Percentiles rank a stretch among this genome's conserved stretches.
These are phyloP conservation scores for Lordiphosa fenestrarum DNA, from an alignment of 2,888 invertebrate genomes.

Conservation along the genomic window DNA sequence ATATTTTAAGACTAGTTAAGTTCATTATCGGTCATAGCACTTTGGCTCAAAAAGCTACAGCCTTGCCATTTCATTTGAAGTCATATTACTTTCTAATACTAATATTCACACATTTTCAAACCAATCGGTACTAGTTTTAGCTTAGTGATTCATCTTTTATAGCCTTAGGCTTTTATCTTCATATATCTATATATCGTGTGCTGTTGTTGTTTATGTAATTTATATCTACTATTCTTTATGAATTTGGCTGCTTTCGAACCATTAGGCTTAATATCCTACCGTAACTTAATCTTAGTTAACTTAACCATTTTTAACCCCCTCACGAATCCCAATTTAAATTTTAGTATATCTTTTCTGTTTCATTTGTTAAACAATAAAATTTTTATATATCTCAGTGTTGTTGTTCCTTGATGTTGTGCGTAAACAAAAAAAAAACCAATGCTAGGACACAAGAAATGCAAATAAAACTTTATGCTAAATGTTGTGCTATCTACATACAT, in stretches of 20 bases:
- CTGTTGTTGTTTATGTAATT: slow-evolving; percentile 39
- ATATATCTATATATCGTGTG: slow-evolving; percentile 25
- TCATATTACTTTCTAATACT: too few relatives aligned
- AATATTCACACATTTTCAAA: too few relatives aligned
- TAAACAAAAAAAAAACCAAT: slow-evolving; percentile 29
- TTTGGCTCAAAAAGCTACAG: not conserved
- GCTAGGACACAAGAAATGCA: slow-evolving; percentile 29
- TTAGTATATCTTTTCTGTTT: slow-evolving; percentile 9
- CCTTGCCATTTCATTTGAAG: too few relatives aligned
- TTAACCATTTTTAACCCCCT: not conserved
- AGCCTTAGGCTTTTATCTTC: slow-evolving; percentile 8
- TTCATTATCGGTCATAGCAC: not conserved
- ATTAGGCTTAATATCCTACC: slow-evolving; percentile 1
- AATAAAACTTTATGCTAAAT: slow-evolving; percentile 37
- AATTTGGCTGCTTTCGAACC: slow-evolving; percentile 46
- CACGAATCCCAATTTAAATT: not conserved
- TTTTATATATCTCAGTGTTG: slow-evolving; percentile 74
- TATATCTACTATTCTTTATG: slow-evolving; percentile 7
- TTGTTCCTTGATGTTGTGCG: slow-evolving; percentile 77
- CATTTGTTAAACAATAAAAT: slow-evolving; percentile 29
- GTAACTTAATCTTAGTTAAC: slow-evolving; percentile 7
- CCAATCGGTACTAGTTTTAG: not conserved
- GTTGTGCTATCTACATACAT: slow-evolving; percentile 39
- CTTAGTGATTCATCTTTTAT: slow-evolving; percentile 3
- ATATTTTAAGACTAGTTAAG: too few relatives aligned